Conservation (phyloP, 2,797 vertebrate species). For the Momotus momota region DNA sequence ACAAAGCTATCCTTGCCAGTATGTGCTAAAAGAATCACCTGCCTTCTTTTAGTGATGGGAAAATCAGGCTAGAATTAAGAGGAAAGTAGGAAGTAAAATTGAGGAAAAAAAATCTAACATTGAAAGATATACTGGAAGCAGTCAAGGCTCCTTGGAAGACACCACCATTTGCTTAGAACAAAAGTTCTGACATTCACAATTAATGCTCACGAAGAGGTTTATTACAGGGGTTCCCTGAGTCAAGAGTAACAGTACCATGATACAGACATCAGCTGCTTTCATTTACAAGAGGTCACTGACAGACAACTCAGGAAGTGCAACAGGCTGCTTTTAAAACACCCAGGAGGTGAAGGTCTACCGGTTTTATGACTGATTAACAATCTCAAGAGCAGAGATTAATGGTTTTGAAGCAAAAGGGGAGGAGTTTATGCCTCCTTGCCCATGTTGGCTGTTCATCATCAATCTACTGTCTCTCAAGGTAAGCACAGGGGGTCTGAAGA, state of each 20-base stretch:
- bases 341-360: slow-evolving; percentile 35
- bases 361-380: slow-evolving; percentile 50
- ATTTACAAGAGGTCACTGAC: slow-evolving; percentile 31
- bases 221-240: neutral
- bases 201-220: neutral
- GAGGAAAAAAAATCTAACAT: neutral
- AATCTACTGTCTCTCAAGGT: neutral
- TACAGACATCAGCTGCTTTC: slow-evolving; percentile 10
- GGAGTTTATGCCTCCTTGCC: slow-evolving; percentile 33
- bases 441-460: neutral
- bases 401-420: slow-evolving; percentile 33
- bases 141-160: neutral
- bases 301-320: slow-evolving; percentile 32
- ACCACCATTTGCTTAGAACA: neutral
- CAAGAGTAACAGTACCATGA: neutral
- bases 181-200: neutral
- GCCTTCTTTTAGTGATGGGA: neutral
- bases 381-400: slow-evolving; percentile 49
- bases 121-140: neutral
- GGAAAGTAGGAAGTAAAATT: neutral
- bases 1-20: neutral
- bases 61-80: neutral
- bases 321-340: slow-evolving; percentile 46
- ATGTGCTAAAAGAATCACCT: neutral
- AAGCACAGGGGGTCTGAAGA: neutral